Percentiles rank a stretch among this genome's conserved stretches.
phyloP scores from a whole-genome alignment of 2,888 invertebrate species.

The Spilosoma lubricipeda region DNA sequence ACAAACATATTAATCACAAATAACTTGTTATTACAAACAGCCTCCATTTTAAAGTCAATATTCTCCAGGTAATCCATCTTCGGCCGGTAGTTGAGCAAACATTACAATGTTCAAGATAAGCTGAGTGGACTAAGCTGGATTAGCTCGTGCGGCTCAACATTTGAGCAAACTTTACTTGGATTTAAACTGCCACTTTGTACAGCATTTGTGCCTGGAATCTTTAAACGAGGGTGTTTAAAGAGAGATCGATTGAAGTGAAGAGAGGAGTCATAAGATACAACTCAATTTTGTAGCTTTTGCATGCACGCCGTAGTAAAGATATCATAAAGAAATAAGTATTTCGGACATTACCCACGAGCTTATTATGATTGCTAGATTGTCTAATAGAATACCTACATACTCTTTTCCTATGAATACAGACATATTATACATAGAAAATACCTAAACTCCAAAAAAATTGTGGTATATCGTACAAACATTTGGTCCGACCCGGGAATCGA shows the following conservation, averaged over 20 bases:
- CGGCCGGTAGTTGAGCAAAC: constrained; percentile 38
- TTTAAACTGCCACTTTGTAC: constrained; percentile 16
- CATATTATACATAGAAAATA: no score
- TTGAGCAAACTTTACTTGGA: constrained; percentile 39
- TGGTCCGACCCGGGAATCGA: no score
- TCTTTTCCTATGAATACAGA: no score
- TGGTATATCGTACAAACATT: no score
- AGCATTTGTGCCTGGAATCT: constrained; percentile 1
- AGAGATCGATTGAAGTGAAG: not conserved
- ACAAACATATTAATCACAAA: constrained; percentile 18
- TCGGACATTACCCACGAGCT: no score
- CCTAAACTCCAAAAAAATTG: no score
- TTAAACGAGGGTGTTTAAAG: not conserved
- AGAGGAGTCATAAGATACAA: not conserved
- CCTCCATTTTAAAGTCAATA: constrained; percentile 35
- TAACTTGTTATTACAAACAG: constrained; percentile 19
- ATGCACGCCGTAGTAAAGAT: not conserved
- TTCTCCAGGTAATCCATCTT: constrained; percentile 45
- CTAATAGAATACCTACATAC: no score
- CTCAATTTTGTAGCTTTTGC: not conserved
- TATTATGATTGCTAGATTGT: no score
- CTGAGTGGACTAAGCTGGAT: constrained; percentile 40
- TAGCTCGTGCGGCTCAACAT: constrained; percentile 25
- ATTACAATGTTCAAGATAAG: constrained; percentile 44
- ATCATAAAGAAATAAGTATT: no score